A percentile compares a stretch with the other conserved stretches of the same genome.
Evolutionary conservation across 2,888 invertebrate species (phyloP).

Genomic region (Pherbina coryleti): DNA sequence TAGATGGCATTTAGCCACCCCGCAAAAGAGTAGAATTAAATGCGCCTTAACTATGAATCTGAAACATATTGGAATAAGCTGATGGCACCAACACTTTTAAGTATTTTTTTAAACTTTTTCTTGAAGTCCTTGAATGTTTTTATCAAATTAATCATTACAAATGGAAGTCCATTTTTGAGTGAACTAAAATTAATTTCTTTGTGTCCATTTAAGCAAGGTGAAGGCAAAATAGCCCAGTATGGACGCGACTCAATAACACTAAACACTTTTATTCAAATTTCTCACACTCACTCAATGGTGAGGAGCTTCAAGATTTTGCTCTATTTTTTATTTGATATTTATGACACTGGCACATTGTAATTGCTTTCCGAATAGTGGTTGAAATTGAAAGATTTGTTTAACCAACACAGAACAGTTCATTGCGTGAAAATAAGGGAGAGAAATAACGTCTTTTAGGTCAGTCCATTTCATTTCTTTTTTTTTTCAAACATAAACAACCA

Average conservation of each 20-base stretch:
- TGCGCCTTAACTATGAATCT: background rate
- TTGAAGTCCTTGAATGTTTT: background rate
- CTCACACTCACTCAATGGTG: background rate
- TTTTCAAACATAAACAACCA: constrained; percentile 13
- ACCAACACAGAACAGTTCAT: constrained; percentile 40
- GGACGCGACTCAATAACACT: background rate
- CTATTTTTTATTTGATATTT: constrained; percentile 12
- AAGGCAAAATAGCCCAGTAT: constrained; percentile 10
- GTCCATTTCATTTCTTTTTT: constrained; percentile 29
- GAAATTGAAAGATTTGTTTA: constrained; percentile 23
- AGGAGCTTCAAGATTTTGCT: constrained; percentile 1
- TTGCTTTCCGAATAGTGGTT: background rate
- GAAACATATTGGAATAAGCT: background rate
- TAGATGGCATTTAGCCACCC: background rate
- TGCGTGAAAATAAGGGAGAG: constrained; percentile 22
- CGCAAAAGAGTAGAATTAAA: background rate
- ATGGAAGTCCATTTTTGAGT: constrained; percentile 6
- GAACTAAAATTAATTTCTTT: background rate
- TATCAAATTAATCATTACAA: background rate
- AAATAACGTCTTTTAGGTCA: constrained; percentile 38
- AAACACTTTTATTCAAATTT: constrained; percentile 31
- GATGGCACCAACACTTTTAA: constrained; percentile 13
- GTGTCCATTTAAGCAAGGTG: background rate
- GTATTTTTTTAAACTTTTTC: background rate
- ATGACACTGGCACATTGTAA: constrained; percentile 35